Base-by-base conservation (phyloP, 2,797 vertebrate species). In the Erethizon dorsatum region DNA sequence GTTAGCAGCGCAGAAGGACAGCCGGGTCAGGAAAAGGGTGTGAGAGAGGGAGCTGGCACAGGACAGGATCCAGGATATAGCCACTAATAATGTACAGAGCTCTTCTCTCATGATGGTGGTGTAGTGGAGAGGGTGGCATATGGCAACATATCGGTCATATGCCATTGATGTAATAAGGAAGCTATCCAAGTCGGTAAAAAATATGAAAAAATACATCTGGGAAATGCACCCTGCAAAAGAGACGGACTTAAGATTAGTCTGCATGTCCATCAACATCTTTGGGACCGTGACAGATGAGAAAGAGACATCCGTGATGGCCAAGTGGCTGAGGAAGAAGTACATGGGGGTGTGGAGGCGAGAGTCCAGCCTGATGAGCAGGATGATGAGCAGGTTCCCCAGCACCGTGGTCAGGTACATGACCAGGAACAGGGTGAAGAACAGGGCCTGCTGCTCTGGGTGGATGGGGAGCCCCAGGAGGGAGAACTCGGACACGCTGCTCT, bases 321-420 rank as follows among this genome's bases (percentile, higher is more conserved):
- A 28, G 80, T 97, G 91, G 45, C 89, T 96, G 77, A 97, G 97
- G 56, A 98, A 97, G 94, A 97, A 97, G 90, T 97, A 97, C 97
- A 97, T 97, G n/a, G 95, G 95, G 1, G 80, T 97, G 71, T 96
- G 94, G 18, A 97, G 96, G 5, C 0, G 18, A 18, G 94, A 20
- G 45, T 97, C 96, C 69, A 96, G 50, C 57, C 69, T 63, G 94
- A 97, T 97, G 37, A 97, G 94, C 79, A 97, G 88, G 37, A 97
- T 2, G 83, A 97, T 96, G 83, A 97, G 94, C 90, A 97, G 94
- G 61, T 97, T 98, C 17, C 97, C 97, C 73, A 96, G 85, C 82
- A 97, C 59, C 0, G 82, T 97, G 90, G 24, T 96, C 84, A 97
- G 92, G 78, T 97, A 96, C 90, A 96, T 1, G 52, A 33, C 61